phyloP scores from a whole-genome alignment of 2,888 invertebrate species.

The Lumbricus terrestris region DNA sequence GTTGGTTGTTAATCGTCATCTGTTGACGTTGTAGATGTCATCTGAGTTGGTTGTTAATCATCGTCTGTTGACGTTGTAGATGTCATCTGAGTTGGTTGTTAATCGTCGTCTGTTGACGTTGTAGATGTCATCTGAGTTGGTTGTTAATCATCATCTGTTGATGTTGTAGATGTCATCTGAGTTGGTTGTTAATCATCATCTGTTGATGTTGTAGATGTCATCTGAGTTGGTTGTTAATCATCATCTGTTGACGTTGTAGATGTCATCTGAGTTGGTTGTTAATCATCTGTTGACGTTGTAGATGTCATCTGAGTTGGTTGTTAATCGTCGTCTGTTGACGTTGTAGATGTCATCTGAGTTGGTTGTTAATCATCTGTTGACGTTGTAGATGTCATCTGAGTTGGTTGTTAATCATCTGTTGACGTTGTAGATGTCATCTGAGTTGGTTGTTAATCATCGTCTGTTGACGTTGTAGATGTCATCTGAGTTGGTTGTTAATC shows the following conservation, averaged over 20 bases:
- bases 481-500: no score
- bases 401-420: no score
- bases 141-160: background rate
- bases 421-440: no score
- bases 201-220: background rate
- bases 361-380: no score
- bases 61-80: background rate
- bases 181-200: background rate
- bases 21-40: background rate
- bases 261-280: background rate
- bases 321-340: background rate
- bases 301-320: background rate
- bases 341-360: no score
- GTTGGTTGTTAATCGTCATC: background rate
- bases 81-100: background rate
- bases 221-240: background rate
- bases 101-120: background rate
- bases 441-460: no score
- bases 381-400: no score
- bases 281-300: background rate
- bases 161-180: background rate
- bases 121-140: background rate
- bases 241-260: background rate
- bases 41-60: background rate
- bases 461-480: no score